These are phyloP conservation scores for Anneissia japonica DNA, from an alignment of 35 echinoderm and acorn worm genomes.

Conservation along the genomic window DNA sequence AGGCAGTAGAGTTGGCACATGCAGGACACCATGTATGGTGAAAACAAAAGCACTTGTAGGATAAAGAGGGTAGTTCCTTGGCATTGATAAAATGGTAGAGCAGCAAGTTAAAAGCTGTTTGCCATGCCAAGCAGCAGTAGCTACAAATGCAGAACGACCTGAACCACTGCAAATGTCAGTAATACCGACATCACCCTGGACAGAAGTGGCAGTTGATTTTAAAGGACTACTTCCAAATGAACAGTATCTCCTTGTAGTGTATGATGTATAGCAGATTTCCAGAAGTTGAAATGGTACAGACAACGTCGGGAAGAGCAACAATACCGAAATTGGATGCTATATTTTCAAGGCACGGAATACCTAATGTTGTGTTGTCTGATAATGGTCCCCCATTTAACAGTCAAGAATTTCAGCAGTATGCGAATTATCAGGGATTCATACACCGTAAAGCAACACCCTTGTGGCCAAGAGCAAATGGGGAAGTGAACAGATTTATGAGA, in stretches of 20 bases:
- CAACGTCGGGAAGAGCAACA: conserved; percentile 30
- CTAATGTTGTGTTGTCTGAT: conserved; percentile 41
- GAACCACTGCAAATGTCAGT: too few relatives aligned
- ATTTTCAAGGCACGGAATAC: conserved; percentile 60
- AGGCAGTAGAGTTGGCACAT: conserved; percentile 46
- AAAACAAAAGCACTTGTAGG: conserved; percentile 54
- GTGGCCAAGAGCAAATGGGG: conserved; percentile 55
- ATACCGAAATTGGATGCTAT: conserved; percentile 48
- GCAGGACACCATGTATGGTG: conserved; percentile 61
- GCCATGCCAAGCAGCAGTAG: too few relatives aligned
- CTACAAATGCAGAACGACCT: too few relatives aligned
- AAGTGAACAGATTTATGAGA: conserved; percentile 45
- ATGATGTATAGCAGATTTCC: conserved; percentile 55
- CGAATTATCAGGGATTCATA: conserved; percentile 25
- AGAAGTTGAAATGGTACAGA: conserved; percentile 26
- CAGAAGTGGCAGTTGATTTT: too few relatives aligned
- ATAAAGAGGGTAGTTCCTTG: conserved; percentile 56
- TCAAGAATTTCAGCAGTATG: conserved; percentile 37
- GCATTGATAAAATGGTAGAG: conserved; percentile 38
- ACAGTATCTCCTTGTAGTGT: too few relatives aligned
- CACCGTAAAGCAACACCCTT: conserved; percentile 32
- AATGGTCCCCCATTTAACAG: conserved; percentile 69
- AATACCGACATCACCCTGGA: too few relatives aligned
- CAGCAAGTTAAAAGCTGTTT: too few relatives aligned
- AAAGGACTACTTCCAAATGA: neutral